Base-by-base conservation (phyloP, 2,797 vertebrate genomes). In the Chloroceryle inda region DNA sequence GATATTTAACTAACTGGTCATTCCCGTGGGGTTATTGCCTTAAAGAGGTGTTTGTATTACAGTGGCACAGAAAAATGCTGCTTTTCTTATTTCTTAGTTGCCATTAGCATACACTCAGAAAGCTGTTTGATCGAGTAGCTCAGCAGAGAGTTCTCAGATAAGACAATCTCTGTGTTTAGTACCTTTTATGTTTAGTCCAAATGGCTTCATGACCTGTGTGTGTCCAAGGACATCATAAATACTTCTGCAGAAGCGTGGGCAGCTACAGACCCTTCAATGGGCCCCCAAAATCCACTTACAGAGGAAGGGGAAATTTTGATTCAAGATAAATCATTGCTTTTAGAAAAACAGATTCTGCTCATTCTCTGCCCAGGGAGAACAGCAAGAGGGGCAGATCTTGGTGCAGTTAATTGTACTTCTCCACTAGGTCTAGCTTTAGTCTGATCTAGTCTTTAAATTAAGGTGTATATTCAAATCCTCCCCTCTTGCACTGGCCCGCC, bases 301-400 rank as follows among this genome's bases (percentile, higher is more conserved):
- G 18, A 33, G 40, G 22, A 50, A 61, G 19, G 74, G 21, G 6
- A 35, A 45, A 31, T 50, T 55, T 13, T 21, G 50, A 20, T 56
- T 59, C 21, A 84, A 59, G 58, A 59, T 31, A 11, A 79, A 58
- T 73, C 29, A 7, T 3, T 27, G 13, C 35, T 73, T 35, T 61
- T 67, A 64, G 12, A 72, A 38, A 68, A 92, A 17, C 45, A 22
- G 6, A 1, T 71, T 50, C 45, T 63, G 35, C 56, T 61, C 33
- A 6, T 55, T 31, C 29, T 61, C 6, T 85, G n/a, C 22, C 7
- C 14, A 15, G 6, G 35, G 26, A 64, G 38, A 69, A 35, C 0
- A 66, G 21, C 0, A 0, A 38, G 22, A 77, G 22, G 10, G 24
- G 19, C 37, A 55, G 31, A 38, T 26, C 47, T 44, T 15, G n/a